A percentile compares a stretch with the other conserved stretches of the same genome.
These are phyloP conservation scores for Drosophila mojavensis DNA, from an alignment of 1,140 invertebrate genomes.

Conservation along the genomic window DNA sequence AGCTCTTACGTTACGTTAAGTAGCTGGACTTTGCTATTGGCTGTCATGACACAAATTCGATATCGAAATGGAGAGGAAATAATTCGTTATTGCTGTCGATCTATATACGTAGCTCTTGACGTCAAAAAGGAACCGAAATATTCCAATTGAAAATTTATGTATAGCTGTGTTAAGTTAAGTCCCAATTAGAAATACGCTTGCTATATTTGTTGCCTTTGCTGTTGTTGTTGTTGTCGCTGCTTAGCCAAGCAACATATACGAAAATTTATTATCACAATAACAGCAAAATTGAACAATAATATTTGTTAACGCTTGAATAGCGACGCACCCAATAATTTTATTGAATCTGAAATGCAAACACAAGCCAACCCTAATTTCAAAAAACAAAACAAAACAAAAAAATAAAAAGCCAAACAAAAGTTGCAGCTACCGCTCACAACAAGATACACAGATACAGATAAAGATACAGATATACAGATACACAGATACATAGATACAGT, in stretches of 20 bases:
- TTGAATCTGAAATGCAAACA: slow-evolving; percentile 63
- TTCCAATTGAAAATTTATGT: background rate
- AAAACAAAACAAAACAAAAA: slow-evolving; percentile 43
- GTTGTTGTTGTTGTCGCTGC: slow-evolving; percentile 48
- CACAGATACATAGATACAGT: slow-evolving; percentile 35
- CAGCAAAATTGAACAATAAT: slow-evolving; percentile 81
- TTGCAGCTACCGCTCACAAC: slow-evolving; percentile 44
- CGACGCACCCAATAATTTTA: slow-evolving; percentile 82
- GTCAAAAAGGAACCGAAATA: no score
- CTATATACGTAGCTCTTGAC: no score
- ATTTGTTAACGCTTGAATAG: slow-evolving; percentile 82
- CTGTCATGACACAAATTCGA: no score
- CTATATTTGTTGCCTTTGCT: background rate
- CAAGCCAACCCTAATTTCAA: slow-evolving; percentile 51
- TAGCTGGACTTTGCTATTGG: no score
- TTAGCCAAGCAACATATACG: slow-evolving; percentile 66
- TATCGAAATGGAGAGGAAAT: no score
- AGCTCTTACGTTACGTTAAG: no score
- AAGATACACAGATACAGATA: slow-evolving; percentile 34
- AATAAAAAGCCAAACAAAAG: slow-evolving; percentile 51
- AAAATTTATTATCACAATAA: slow-evolving; percentile 83
- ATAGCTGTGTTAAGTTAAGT: background rate
- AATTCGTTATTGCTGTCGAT: no score
- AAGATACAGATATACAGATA: slow-evolving; percentile 29
- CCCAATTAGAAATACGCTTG: background rate